phyloP scores from a whole-genome alignment of 2,888 invertebrate genomes.

The Diarsia mendica region DNA sequence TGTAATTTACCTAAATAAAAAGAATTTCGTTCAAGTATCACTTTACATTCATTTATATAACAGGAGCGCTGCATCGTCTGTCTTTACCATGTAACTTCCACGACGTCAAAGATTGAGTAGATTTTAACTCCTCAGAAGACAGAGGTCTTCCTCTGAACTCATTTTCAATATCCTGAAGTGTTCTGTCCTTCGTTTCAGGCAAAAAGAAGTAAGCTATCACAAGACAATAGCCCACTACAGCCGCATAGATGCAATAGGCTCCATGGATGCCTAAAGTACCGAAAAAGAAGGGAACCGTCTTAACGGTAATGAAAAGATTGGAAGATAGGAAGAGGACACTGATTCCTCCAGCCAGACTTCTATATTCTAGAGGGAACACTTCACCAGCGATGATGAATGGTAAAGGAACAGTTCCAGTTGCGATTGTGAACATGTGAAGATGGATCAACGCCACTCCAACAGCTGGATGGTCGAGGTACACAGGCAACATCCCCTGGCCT shows the following conservation, averaged over 20 bases:
- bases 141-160: slow-evolving; percentile 78
- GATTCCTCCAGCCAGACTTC: slow-evolving; percentile 89
- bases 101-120: slow-evolving; percentile 74
- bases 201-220: slow-evolving; percentile 75
- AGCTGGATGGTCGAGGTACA: slow-evolving; percentile 73
- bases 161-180: slow-evolving; percentile 81
- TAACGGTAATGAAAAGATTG: slow-evolving; percentile 78
- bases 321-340: slow-evolving; percentile 77
- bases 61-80: slow-evolving; percentile 73
- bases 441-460: slow-evolving; percentile 76
- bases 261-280: slow-evolving; percentile 75
- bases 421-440: slow-evolving; percentile 87
- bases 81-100: slow-evolving; percentile 71
- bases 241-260: slow-evolving; percentile 77
- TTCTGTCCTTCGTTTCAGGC: slow-evolving; percentile 82
- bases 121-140: slow-evolving; percentile 74
- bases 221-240: slow-evolving; percentile 75
- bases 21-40: slow-evolving; percentile 22
- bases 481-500: slow-evolving; percentile 65
- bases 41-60: slow-evolving; percentile 57
- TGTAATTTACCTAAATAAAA: slow-evolving; percentile 12
- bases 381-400: slow-evolving; percentile 93
- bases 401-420: slow-evolving; percentile 90
- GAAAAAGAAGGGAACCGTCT: slow-evolving; percentile 78
- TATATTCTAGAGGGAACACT: slow-evolving; percentile 90